Conservation (phyloP, 92 coral and sea anemone genomes). For the Parazoanthus darwini region DNA sequence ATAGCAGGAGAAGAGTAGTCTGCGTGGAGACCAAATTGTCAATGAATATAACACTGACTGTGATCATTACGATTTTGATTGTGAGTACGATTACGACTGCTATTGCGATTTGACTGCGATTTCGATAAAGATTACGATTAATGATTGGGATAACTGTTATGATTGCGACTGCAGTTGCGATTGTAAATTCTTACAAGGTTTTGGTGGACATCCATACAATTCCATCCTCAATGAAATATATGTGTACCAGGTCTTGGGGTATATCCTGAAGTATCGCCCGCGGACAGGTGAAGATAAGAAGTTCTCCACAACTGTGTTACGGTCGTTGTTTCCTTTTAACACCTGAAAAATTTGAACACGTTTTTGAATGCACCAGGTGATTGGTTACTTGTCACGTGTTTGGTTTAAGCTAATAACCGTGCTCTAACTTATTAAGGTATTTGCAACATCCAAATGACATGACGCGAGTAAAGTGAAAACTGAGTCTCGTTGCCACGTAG, state of each 20-base stretch:
- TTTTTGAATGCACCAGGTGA: background rate
- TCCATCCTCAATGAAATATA: background rate
- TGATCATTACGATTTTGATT: too few relatives aligned
- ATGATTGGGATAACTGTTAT: too few relatives aligned
- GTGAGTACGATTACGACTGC: too few relatives aligned
- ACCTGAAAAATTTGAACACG: background rate
- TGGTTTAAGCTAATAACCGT: too few relatives aligned
- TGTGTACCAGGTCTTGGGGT: background rate
- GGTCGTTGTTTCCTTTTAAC: background rate
- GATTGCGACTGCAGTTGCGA: background rate
- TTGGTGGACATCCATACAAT: conserved; percentile 1
- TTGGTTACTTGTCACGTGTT: background rate
- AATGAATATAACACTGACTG: too few relatives aligned
- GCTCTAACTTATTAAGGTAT: too few relatives aligned
- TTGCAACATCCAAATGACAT: too few relatives aligned
- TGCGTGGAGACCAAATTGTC: too few relatives aligned
- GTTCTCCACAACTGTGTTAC: background rate
- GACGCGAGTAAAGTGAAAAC: too few relatives aligned
- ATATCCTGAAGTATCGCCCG: background rate
- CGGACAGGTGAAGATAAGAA: background rate
- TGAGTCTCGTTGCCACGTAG: too few relatives aligned
- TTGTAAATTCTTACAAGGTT: background rate
- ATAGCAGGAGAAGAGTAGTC: too few relatives aligned
- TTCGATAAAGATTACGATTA: background rate
- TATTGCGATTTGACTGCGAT: too few relatives aligned